Base-by-base conservation (phyloP, 2,888 invertebrate genomes). In the Metellina segmentata region DNA sequence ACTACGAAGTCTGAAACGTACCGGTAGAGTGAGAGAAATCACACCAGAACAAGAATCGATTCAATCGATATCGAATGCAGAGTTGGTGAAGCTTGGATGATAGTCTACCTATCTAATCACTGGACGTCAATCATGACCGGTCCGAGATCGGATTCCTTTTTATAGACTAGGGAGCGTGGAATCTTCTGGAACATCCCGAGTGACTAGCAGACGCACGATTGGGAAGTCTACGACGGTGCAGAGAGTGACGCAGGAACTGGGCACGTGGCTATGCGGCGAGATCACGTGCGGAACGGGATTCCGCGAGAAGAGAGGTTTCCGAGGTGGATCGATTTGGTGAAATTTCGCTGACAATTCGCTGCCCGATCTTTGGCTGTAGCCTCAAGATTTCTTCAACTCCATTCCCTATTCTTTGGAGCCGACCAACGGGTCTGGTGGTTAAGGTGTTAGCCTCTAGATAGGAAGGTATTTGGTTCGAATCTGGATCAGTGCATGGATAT, bases 241-340 rank as follows among this genome's bases (percentile, higher is more conserved):
- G 74, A 13, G 49, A 19, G 52, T 83, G 83, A 83, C 74, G 83
- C 72, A 51, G 82, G 71, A 51, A 34, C 8, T 71, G 19, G 52
- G 53, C 61, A 85, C 75, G 85, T 83, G 75, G 53, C 34, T 51
- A 19, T 53, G 85, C 75, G n/a, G 75, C 51, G 74, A 16, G 19
- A 34, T 75, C 85, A 74, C 85, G 82, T 72, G 82, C 61, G 51
- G 16, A 53, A 6, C 19, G 49, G 85, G 85, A 16, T 85, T 75
- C 7, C 61, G 34, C 16, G 70, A 6, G 34, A 11, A 7, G 49
- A 8, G 19, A 71, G 83, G 53, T 52, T 74, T 74, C 75, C 53
- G n/a, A 0, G 53, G 34, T 71, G 74, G 74, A 75, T 85, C 69
- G 83, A 53, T 51, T 72, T 53, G 72, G 72, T 61, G 72, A 51